Conservation (phyloP, 1,140 invertebrate species). For the Procambarus virginalis region DNA sequence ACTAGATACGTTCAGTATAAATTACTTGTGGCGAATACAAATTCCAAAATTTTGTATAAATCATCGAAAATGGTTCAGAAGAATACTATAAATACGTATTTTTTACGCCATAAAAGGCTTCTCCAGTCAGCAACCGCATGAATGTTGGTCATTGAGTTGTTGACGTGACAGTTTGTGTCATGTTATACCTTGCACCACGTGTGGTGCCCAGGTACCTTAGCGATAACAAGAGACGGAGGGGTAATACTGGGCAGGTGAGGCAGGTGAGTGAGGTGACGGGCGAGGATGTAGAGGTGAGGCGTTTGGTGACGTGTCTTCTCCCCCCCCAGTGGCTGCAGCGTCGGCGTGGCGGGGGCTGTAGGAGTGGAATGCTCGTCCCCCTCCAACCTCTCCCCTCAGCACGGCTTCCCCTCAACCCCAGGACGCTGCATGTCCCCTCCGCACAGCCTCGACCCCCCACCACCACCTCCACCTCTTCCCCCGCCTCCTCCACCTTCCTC, state of each 20-base stretch:
- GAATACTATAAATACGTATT: no score
- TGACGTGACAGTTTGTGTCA: no score
- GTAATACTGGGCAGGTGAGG: neutral
- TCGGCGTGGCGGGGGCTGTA: slow-evolving; percentile 60
- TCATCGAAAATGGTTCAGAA: no score
- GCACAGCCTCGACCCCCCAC: slow-evolving; percentile 63
- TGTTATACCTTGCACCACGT: no score
- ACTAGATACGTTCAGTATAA: no score
- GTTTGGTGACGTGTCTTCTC: slow-evolving; percentile 58
- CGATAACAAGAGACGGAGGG: neutral
- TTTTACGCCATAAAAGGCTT: no score
- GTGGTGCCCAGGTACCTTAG: neutral
- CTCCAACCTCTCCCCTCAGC: slow-evolving; percentile 63
- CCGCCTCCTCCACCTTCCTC: slow-evolving; percentile 54
- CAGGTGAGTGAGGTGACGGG: slow-evolving; percentile 22
- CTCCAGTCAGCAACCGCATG: no score
- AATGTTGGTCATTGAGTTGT: no score
- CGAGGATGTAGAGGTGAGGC: slow-evolving; percentile 43
- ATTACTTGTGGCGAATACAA: no score
- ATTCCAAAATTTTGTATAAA: no score
- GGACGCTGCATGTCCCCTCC: slow-evolving; percentile 66
- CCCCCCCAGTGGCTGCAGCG: slow-evolving; percentile 65
- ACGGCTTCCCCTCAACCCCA: slow-evolving; percentile 61
- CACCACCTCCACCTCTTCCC: slow-evolving; percentile 52
- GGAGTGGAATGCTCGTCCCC: slow-evolving; percentile 64